Evolutionary conservation across 2,113 vertebrate species (phyloP), one percentile per base, ranked within the genome.

Genomic region (Chitala chitala): DNA sequence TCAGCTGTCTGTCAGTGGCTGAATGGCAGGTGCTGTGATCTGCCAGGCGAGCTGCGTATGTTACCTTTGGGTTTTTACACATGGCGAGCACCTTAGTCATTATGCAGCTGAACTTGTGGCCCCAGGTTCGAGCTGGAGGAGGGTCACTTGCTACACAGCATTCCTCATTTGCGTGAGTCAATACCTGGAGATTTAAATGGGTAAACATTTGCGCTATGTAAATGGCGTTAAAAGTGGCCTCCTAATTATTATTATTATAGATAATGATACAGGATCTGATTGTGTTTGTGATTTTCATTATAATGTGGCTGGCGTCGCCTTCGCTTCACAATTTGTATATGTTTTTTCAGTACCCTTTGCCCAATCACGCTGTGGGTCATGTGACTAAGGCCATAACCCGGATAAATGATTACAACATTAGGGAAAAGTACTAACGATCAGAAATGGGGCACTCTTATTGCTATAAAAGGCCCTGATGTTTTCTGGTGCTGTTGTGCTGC

Each of bases 221-320:
- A 68, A 68, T 26, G 38, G 64, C 64, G 31, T 40, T 68, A 24
- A 68, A 68, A 68, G 31, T 38, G 58, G n/a, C 38, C 15, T 38
- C 31, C 58, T 68, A 48, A 68, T 48, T 12, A 46, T 68, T 68
- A 44, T 24, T 44, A 44, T 68, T 48, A 44, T 20, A 22, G 64
- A 44, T 44, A 66, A 66, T 66, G 40, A 66, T 42, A 68, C 64
- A 48, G 64, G 10, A 68, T 68, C 64, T 68, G 64, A 68, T 44
- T 44, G 64, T 68, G 64, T 42, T 68, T 68, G 64, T 68, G 40
- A 68, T 22, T 26, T 38, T 68, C 33, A 68, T 68, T 68, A 68
- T 46, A 24, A 46, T 68, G n/a, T 68, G 42, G n/a, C n/a, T n/a
- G n/a, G n/a, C n/a, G n/a, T n/a, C n/a, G n/a, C 42, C 15, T 42